Evolutionary conservation across 92 coral and sea anemone genomes (phyloP).

Genomic region (Phenganax subtilis): DNA sequence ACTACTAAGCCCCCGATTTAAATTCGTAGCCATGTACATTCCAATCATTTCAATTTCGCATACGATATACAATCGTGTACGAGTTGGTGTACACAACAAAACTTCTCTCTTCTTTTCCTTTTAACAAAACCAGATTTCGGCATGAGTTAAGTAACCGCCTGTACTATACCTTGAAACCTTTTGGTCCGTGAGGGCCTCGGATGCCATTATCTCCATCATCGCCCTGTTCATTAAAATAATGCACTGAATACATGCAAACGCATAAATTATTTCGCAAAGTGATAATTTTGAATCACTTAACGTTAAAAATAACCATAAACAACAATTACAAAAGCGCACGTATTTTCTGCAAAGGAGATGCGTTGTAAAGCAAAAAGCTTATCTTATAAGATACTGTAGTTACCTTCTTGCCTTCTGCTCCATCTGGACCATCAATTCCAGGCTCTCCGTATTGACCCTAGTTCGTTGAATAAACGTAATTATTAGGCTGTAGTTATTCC

Average conservation of each 20-base stretch:
- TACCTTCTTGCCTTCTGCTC: conserved; percentile 18
- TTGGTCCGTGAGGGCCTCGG: conserved; percentile 3
- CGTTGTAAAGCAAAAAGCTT: background rate
- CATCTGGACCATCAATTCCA: conserved; percentile 34
- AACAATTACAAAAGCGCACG: too few relatives aligned
- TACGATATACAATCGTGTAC: too few relatives aligned
- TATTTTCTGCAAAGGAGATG: too few relatives aligned
- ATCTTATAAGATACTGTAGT: background rate
- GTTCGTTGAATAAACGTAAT: too few relatives aligned
- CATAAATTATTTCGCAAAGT: too few relatives aligned
- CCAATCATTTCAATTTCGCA: too few relatives aligned
- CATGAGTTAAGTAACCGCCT: background rate
- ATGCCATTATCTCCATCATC: conserved; percentile 13
- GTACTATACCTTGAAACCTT: conserved; percentile 26
- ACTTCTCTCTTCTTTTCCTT: background rate
- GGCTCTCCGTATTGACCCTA: conserved; percentile 37
- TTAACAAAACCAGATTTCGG: background rate
- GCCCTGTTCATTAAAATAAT: background rate
- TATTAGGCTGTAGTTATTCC: background rate
- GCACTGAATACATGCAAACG: background rate
- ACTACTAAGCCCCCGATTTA: too few relatives aligned
- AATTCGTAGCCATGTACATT: too few relatives aligned
- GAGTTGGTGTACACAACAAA: background rate
- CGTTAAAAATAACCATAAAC: too few relatives aligned
- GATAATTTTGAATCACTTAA: too few relatives aligned